Percentiles rank a stretch among this genome's conserved stretches.
These are phyloP conservation scores for Drosophila pullipes DNA, from an alignment of 2,888 invertebrate genomes.

Conservation along the genomic window DNA sequence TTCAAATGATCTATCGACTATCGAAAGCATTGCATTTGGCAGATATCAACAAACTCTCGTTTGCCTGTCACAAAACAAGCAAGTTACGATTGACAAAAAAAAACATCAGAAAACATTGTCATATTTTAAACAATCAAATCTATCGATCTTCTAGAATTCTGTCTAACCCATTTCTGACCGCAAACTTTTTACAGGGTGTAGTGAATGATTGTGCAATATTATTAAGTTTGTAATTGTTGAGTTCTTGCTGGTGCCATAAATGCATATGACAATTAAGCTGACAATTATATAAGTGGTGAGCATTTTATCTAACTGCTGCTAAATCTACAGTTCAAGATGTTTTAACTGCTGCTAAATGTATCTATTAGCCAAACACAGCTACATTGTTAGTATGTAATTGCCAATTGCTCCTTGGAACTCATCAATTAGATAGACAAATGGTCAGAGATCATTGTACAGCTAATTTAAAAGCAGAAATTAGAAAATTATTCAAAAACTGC, in stretches of 20 bases:
- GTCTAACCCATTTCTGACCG: background rate
- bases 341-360: slow-evolving; percentile 57
- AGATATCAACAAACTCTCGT: background rate
- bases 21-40: background rate
- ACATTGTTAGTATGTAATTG: slow-evolving; percentile 29
- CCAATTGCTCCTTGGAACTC: slow-evolving; percentile 25
- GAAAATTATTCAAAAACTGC: background rate
- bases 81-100: background rate
- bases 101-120: background rate
- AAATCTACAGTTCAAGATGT: slow-evolving; percentile 64
- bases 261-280: slow-evolving; percentile 28
- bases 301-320: slow-evolving; percentile 61
- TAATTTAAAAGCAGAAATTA: background rate
- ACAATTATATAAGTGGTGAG: slow-evolving; percentile 37
- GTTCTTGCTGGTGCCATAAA: slow-evolving; percentile 33
- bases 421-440: background rate
- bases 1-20: background rate
- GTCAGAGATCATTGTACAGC: background rate
- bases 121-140: background rate
- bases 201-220: slow-evolving; percentile 8
- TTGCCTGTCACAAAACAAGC: background rate
- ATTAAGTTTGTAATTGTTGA: slow-evolving; percentile 17
- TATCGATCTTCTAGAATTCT: background rate
- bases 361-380: slow-evolving; percentile 38
- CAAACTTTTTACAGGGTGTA: slow-evolving; percentile 7